Evolutionary conservation across 2,113 vertebrate species (phyloP).

Genomic region (Anthoscopus minutus): DNA sequence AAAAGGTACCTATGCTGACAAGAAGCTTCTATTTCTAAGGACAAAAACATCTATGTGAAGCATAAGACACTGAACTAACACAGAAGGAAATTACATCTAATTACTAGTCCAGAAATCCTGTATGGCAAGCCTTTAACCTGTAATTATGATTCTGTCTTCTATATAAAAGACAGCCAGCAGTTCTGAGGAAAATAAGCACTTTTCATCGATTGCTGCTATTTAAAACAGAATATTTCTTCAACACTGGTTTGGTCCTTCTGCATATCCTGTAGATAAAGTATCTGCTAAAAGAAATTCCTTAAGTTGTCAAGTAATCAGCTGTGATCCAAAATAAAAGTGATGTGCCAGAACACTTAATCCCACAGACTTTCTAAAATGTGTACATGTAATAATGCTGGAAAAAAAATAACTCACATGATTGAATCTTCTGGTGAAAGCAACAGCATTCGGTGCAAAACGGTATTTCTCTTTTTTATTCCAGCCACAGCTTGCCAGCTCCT

Average conservation of each 20-base stretch:
- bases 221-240: background rate
- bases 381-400: background rate
- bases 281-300: background rate
- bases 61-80: background rate
- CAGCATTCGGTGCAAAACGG: slow-evolving; percentile 93
- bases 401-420: slow-evolving; percentile 87
- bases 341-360: background rate
- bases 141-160: background rate
- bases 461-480: slow-evolving; percentile 99
- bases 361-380: background rate
- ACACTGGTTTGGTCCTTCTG: background rate
- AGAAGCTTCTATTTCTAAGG: background rate
- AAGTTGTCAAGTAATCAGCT: background rate
- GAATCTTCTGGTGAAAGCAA: slow-evolving; percentile 98
- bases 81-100: background rate
- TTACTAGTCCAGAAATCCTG: background rate
- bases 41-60: background rate
- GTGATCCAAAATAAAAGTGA: background rate
- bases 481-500: slow-evolving; percentile 98
- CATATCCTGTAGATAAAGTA: background rate
- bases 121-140: background rate
- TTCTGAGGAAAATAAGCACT: background rate
- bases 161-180: background rate
- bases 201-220: background rate
- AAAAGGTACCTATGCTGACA: background rate